Evolutionary conservation across 2,888 invertebrate species (phyloP).

Genomic region (Acanthacorydalis orientalis): DNA sequence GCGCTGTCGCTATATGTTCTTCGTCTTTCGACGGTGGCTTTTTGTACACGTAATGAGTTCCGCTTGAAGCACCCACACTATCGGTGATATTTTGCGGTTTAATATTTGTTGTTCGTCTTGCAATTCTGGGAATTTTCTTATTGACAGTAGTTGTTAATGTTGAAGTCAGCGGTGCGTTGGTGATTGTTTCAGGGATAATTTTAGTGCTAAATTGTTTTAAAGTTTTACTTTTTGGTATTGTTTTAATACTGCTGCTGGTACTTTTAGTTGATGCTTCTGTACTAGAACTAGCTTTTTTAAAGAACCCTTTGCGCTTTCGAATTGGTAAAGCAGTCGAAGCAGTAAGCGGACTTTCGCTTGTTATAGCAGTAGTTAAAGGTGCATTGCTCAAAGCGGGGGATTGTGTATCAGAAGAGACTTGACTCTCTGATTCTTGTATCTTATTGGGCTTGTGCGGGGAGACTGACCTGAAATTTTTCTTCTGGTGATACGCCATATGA

Average conservation of each 20-base stretch:
- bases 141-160: background rate
- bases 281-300: slow-evolving; percentile 1
- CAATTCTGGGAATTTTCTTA: background rate
- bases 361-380: background rate
- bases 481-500: slow-evolving; percentile 48
- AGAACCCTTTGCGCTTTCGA: slow-evolving; percentile 1
- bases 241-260: background rate
- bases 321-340: background rate
- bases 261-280: background rate
- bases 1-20: slow-evolving; percentile 1
- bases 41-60: background rate
- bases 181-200: background rate
- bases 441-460: slow-evolving; percentile 28
- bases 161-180: background rate
- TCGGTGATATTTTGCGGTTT: background rate
- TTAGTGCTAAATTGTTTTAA: background rate
- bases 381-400: background rate
- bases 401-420: slow-evolving; percentile 16
- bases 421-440: slow-evolving; percentile 27
- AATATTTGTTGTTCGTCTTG: background rate
- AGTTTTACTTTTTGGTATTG: background rate
- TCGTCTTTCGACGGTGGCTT: slow-evolving; percentile 11
- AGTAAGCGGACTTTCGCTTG: background rate
- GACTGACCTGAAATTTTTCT: slow-evolving; percentile 39
- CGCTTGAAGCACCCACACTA: background rate